These are phyloP conservation scores for Uropsilus gracilis DNA, from an alignment of 2,113 vertebrate species.

Conservation along the genomic window DNA sequence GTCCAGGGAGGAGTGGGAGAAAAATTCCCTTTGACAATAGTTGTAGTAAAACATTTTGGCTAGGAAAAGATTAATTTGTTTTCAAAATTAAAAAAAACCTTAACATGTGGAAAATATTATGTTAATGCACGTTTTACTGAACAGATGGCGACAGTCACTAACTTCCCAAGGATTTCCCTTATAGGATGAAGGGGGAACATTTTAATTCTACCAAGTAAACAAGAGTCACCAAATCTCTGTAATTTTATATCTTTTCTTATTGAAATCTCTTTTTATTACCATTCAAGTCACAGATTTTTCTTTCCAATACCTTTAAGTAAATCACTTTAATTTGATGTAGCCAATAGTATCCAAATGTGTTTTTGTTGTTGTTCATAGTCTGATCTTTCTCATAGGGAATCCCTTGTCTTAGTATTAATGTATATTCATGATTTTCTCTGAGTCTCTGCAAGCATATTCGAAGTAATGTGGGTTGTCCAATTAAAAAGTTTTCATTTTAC, in stretches of 20 bases:
- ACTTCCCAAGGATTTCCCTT: constrained; percentile 53
- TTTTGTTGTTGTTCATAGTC: not conserved
- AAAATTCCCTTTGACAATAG: constrained; percentile 36
- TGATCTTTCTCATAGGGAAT: not conserved
- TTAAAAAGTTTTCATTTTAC: constrained; percentile 9
- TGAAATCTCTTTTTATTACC: constrained; percentile 56
- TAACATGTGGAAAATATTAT: constrained; percentile 67
- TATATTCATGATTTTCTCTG: not conserved
- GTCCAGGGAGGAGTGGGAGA: not conserved
- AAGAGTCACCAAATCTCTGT: not conserved
- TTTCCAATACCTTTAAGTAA: constrained; percentile 32
- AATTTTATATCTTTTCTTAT: constrained; percentile 35
- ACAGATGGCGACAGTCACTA: constrained; percentile 59
- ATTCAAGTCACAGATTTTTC: constrained; percentile 50
- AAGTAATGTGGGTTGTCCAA: not conserved
- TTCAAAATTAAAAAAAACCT: constrained; percentile 60
- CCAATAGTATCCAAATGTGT: not conserved
- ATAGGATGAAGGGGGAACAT: constrained; percentile 17
- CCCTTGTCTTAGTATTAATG: not conserved
- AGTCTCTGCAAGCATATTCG: constrained; percentile 23
- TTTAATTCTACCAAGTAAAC: constrained; percentile 24
- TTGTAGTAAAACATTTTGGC: constrained; percentile 55
- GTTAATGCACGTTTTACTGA: constrained; percentile 73
- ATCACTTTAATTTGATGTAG: constrained; percentile 61
- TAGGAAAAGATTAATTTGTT: constrained; percentile 72